Base-by-base conservation (phyloP, 2,113 vertebrate species). In the Indri indri region DNA sequence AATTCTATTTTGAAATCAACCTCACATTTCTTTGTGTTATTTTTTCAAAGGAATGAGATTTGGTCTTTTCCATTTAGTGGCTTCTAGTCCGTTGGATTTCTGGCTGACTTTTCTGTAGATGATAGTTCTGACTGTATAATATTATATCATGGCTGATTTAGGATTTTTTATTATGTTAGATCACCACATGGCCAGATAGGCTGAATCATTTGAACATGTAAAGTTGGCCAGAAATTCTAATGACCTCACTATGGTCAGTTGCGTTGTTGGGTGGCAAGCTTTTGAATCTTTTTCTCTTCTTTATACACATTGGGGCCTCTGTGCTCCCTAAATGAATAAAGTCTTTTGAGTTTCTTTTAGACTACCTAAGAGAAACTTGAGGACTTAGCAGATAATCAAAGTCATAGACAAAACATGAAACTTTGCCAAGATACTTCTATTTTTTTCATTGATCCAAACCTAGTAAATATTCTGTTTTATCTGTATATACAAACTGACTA, bases 1-100 rank as follows among this genome's bases (percentile, higher is more conserved):
- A 42, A 50, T 73, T 95, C 45, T 91, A 34, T 77, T 95, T 63
- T 57, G 40, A 96, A 95, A 95, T 45, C 37, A n/a, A 42, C 45
- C 1, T 45, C 34, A 40, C 57, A 25, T 94, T 93, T 93, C 22
- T 14, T 50, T 42, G 27, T 18, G 13, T 86, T 77, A 32, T 22
- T 74, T 96, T 90, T 84, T 40, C 59, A 81, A 88, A 90, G 32
- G 12, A 9, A 1, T 86, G 12, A 68, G 22, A 68, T 70, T 76
- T 70, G 50, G 12, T 73, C 37, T 92, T 96, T 82, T 70, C 23
- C 3, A 25, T 73, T 5, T 37, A 63, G 13, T n/a, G 61, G 40
- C 17, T 84, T 96, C 30, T 66, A 23, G 40, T 59, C 68, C 52
- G 16, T 37, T 74, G 61, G 65, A 18, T 73, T 93, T 92, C 68